Evolutionary conservation across 1,140 invertebrate genomes (phyloP), one percentile per base, ranked within the genome.

Genomic region (Trichonephila inaurata): DNA sequence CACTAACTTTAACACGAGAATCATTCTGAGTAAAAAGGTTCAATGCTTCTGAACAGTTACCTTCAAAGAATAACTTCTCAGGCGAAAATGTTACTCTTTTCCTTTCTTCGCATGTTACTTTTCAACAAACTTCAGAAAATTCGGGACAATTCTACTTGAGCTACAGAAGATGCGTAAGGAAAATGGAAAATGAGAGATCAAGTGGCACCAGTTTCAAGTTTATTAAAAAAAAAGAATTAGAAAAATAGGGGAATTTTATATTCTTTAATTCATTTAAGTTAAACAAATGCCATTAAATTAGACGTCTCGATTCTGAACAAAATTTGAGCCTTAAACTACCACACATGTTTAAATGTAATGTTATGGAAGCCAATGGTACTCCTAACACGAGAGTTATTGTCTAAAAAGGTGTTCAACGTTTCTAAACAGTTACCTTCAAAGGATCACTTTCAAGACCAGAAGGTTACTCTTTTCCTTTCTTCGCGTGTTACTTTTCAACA

Each of bases 371-470:
- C 51, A 61, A 81, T 77, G 28, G 89, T 89, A 89, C 64, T 72
- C 40, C 14, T 69, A 51, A 81, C 51, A 40, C 69, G n/a, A 60
- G 89, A 90, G 69, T 90, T 51, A 81, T 90, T 69, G 60, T 61
- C 69, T 81, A 85, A 92, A 91, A 92, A 92, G 85, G 51, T 61
- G 82, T 85, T 66, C 81, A 92, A 64, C 90, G 90, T 81, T 92
- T 92, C 81, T 92, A 81, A 85, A 85, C 90, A 85, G 90, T 92
- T 85, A 85, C 90, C 90, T 92, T 85, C 81, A 64, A 85, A 60
- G 61, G 66, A 85, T 85, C 90, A 69, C 90, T 92, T 66, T 81
- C 62, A 0, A 16, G 62, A 85, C 60, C 33, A 24, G 60, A 21
- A 24, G 64, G 21, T 83, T 85, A 24, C 33, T 58, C 24, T 61